Evolutionary conservation across 1,140 invertebrate genomes (phyloP), one percentile per base, ranked within the genome.

Genomic region (Caenorhabditis latens): DNA sequence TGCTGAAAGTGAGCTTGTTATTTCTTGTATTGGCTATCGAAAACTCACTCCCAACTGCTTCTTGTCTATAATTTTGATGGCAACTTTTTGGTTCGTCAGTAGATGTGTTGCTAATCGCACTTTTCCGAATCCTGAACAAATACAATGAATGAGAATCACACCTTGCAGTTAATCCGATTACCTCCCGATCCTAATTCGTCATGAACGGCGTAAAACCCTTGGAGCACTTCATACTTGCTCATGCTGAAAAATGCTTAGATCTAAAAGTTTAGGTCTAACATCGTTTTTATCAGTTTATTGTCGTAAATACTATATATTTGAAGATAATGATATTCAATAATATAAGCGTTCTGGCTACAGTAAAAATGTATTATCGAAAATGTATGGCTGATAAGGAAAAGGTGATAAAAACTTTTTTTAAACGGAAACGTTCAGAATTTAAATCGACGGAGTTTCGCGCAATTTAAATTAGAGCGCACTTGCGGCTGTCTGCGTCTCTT

Each of bases 1-100:
- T 95, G 95, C 95, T 96, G 89, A 48, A 91, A 86, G 21, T 93
- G 84, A 90, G 67, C 13, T 5, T 43, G 9, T 71, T 32, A 87
- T 61, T 42, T 43, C 13, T n/a, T 19, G 43, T 40, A 58, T 84
- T 42, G 21, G 16, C 83, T 79, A 43, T 57, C 57, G 65, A 85
- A 89, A 82, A 93, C 94, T 94, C 94, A 96, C 95, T 43, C 95
- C 95, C 82, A 96, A 91, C 24, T 93, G 92, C 83, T 93, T 93
- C 93, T 96, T 96, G 88, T 96, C 95, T 94, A 96, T 96, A 50
- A 96, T 96, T 94, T 96, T 96, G 83, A 96, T 94, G n/a, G 96
- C 96, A 83, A 96, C 96, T 92, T 96, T 95, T 91, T 96, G 95
- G 57, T 95, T 95, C 58, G 96, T 96, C 5, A 95, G 93, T 14